A percentile compares a stretch with the other conserved stretches of the same genome.
Evolutionary conservation across 2,888 invertebrate genomes (phyloP).

Genomic region (Agrypnus murinus): DNA sequence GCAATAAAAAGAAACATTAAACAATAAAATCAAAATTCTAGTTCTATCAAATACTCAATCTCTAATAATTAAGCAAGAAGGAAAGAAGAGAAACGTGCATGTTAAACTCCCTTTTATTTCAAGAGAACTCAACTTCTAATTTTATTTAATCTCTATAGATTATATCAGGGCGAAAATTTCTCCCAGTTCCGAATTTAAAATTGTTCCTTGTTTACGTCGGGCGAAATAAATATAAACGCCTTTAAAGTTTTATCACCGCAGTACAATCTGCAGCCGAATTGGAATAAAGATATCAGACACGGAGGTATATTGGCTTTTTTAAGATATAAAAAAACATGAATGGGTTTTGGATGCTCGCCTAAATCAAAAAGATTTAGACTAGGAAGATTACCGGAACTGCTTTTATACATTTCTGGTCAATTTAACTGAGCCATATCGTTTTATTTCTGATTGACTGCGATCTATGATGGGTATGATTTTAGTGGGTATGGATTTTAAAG

Average conservation of each 20-base stretch:
- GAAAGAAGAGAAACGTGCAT: no score
- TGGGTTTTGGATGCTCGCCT: constrained; percentile 47
- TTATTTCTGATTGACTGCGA: constrained; percentile 59
- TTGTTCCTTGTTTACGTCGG: constrained; percentile 3
- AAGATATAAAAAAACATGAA: constrained; percentile 45
- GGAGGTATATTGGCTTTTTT: constrained; percentile 40
- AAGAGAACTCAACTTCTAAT: no score
- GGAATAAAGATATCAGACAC: constrained; percentile 1
- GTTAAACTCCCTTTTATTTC: no score
- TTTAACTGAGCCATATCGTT: constrained; percentile 61
- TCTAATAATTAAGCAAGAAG: no score
- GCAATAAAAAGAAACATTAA: no score
- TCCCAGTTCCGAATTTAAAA: no score
- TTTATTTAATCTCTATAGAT: no score
- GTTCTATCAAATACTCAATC: no score
- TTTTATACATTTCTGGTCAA: constrained; percentile 57
- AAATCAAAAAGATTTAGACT: constrained; percentile 51
- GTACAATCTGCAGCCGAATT: constrained; percentile 44
- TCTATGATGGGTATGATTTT: constrained; percentile 50
- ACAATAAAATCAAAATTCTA: no score
- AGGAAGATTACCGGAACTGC: constrained; percentile 40
- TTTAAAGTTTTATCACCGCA: constrained; percentile 16
- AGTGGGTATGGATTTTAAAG: constrained; percentile 41
- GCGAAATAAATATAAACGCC: not conserved
- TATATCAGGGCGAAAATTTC: no score